Percentiles rank a stretch among this genome's conserved stretches.
Conservation (phyloP, 2,888 invertebrate species). For the Petrolisthes manimaculis region DNA sequence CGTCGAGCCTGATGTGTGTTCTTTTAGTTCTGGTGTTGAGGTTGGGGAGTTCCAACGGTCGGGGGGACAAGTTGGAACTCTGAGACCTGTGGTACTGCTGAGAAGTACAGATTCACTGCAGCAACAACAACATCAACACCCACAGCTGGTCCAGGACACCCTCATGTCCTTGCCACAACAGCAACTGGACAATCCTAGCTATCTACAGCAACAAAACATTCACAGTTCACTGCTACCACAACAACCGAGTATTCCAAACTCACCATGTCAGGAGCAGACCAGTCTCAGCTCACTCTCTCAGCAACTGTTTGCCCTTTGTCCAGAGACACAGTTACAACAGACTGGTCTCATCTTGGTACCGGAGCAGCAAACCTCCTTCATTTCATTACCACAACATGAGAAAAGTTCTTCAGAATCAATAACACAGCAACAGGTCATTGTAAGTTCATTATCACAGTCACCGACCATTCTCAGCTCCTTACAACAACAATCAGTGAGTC, state of each 20-base stretch:
- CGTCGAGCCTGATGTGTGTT: not conserved
- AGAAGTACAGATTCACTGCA: not conserved
- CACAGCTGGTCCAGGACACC: constrained; percentile 3
- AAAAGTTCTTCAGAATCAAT: too few species aligned
- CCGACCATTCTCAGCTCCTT: not conserved
- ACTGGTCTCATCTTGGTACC: not conserved
- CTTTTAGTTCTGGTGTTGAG: not conserved
- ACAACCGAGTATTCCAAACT: not conserved
- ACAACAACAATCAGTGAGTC: not conserved
- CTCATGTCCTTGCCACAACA: not conserved
- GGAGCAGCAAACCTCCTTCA: not conserved
- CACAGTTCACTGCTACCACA: not conserved
- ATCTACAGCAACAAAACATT: not conserved
- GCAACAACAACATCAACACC: not conserved
- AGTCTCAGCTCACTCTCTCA: not conserved
- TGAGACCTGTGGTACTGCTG: not conserved
- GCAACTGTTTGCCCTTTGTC: not conserved
- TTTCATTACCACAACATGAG: too few species aligned
- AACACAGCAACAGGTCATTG: not conserved
- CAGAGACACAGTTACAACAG: not conserved
- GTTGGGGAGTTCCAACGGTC: not conserved
- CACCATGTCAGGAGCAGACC: not conserved
- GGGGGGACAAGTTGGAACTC: not conserved
- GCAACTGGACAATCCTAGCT: not conserved
- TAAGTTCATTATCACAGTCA: not conserved